These are phyloP conservation scores for Colossoma macropomum DNA, from an alignment of 2,113 vertebrate genomes.

Conservation along the genomic window DNA sequence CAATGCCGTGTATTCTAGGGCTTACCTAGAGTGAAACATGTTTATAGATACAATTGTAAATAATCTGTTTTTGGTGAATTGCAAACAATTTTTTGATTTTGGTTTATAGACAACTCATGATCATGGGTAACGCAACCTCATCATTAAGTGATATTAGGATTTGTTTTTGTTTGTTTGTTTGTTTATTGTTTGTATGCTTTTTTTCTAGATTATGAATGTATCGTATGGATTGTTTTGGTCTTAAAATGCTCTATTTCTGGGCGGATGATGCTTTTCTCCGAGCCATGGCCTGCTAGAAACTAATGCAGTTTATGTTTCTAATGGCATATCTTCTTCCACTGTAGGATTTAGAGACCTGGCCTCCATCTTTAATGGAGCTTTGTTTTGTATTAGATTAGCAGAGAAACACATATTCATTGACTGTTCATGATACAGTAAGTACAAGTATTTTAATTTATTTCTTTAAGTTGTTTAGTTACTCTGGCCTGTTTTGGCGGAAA, in stretches of 20 bases:
- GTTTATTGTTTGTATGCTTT: not conserved
- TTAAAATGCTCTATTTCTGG: constrained; percentile 1
- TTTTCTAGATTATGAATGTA: constrained; percentile 22
- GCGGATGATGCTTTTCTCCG: not conserved
- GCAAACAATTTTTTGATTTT: not conserved
- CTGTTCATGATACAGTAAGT: not conserved
- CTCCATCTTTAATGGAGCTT: no score
- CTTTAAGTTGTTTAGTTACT: not conserved
- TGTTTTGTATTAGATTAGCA: not conserved
- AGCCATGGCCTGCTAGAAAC: not conserved
- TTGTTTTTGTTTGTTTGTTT: not conserved
- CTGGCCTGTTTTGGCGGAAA: not conserved
- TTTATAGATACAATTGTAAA: constrained; percentile 42
- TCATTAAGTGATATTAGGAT: constrained; percentile 2
- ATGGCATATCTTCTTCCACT: constrained; percentile 20
- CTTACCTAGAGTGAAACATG: not conserved
- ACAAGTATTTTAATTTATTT: not conserved
- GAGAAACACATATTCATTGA: not conserved
- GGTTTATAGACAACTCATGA: not conserved
- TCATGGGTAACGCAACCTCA: not conserved
- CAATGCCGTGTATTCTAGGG: constrained; percentile 4
- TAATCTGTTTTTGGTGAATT: not conserved
- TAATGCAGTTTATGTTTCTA: constrained; percentile 19
- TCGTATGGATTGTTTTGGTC: not conserved
- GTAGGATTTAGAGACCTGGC: constrained; percentile 19